phyloP scores from a whole-genome alignment of 2,888 invertebrate genomes.

The Heliconius hortense region DNA sequence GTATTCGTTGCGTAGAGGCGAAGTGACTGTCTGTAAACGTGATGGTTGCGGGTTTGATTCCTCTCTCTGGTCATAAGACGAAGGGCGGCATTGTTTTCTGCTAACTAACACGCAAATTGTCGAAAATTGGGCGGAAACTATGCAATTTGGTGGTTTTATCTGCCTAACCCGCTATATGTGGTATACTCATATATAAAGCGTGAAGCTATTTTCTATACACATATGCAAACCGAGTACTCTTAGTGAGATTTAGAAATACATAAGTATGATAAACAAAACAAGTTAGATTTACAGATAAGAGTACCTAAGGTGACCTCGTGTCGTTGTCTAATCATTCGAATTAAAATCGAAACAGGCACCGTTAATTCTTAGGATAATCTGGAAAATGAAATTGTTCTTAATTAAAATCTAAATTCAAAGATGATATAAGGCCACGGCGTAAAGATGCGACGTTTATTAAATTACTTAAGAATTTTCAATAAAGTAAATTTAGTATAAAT shows the following conservation, averaged over 20 bases:
- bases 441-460: not conserved
- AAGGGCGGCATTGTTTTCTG: too few relatives aligned
- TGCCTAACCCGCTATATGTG: too few relatives aligned
- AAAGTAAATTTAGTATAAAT: not conserved
- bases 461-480: not conserved
- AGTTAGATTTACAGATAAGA: not conserved
- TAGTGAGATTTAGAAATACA: not conserved
- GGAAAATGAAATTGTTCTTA: not conserved
- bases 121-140: too few relatives aligned
- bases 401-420: constrained; percentile 8
- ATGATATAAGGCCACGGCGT: not conserved
- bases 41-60: too few relatives aligned
- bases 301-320: too few relatives aligned
- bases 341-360: not conserved
- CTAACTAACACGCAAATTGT: too few relatives aligned
- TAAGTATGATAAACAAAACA: too few relatives aligned
- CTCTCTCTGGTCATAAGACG: too few relatives aligned
- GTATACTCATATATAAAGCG: not conserved
- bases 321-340: not conserved
- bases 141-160: too few relatives aligned
- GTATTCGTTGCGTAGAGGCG: too few relatives aligned
- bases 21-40: too few relatives aligned
- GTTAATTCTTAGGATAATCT: not conserved
- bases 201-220: not conserved
- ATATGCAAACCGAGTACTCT: not conserved